These are phyloP conservation scores for Brachynemurus nebulosus DNA, from an alignment of 2,888 invertebrate genomes.

Conservation along the genomic window DNA sequence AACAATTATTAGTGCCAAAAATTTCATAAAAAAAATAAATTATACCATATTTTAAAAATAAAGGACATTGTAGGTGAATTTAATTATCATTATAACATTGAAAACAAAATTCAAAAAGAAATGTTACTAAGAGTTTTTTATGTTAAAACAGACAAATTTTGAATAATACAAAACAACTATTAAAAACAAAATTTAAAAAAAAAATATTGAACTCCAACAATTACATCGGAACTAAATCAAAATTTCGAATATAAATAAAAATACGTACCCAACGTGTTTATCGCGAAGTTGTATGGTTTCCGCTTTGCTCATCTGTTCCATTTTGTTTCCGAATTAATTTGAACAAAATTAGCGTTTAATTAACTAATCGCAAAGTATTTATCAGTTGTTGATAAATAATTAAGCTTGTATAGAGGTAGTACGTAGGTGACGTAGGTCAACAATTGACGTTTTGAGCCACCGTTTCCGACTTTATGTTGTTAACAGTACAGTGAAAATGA, in stretches of 20 bases:
- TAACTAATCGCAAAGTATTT: neutral
- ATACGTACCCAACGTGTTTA: constrained; percentile 67
- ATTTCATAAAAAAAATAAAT: too few species aligned
- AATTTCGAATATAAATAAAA: constrained; percentile 10
- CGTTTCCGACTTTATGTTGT: too few species aligned
- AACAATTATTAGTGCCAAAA: too few species aligned
- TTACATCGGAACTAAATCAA: neutral
- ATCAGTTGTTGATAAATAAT: too few species aligned
- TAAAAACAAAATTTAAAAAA: neutral
- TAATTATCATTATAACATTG: too few species aligned
- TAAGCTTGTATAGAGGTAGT: too few species aligned
- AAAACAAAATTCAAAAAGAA: too few species aligned
- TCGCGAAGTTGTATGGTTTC: constrained; percentile 71
- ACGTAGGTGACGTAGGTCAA: too few species aligned
- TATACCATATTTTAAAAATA: too few species aligned
- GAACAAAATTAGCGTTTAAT: neutral
- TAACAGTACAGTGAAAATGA: too few species aligned
- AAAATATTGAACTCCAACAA: neutral
- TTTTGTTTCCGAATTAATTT: constrained; percentile 32
- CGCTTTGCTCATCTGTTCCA: constrained; percentile 61
- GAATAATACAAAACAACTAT: neutral
- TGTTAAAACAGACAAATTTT: neutral
- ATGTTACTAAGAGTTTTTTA: neutral
- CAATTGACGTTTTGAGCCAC: too few species aligned
- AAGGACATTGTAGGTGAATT: too few species aligned